A percentile compares a stretch with the other conserved stretches of the same genome.
phyloP scores from a whole-genome alignment of 2,888 invertebrate species.

The Congeria kusceri region DNA sequence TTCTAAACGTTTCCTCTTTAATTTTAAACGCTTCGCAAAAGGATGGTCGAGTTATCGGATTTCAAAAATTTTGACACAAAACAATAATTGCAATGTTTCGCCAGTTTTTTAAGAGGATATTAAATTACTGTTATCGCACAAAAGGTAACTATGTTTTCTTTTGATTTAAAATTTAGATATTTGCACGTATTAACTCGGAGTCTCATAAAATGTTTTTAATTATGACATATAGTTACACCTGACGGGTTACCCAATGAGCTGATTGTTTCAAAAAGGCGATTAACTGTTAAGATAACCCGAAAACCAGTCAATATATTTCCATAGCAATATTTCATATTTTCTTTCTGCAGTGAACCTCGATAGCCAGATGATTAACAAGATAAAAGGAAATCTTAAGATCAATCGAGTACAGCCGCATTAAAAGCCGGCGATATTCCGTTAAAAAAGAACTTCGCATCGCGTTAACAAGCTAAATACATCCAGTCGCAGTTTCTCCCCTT shows the following conservation, averaged over 20 bases:
- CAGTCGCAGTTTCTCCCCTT: conserved; percentile 32
- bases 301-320: conserved; percentile 16
- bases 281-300: conserved; percentile 14
- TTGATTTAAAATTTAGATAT: conserved; percentile 55
- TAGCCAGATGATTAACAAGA: conserved; percentile 1
- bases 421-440: no score
- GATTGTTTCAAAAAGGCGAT: conserved; percentile 31
- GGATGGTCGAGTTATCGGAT: conserved; percentile 41
- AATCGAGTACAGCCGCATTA: background rate
- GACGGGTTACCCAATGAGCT: conserved; percentile 52
- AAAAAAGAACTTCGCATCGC: no score
- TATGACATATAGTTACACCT: conserved; percentile 58
- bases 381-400: background rate
- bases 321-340: conserved; percentile 44
- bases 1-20: conserved; percentile 48
- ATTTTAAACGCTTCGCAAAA: conserved; percentile 42
- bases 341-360: conserved; percentile 10
- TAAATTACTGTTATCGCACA: conserved; percentile 37
- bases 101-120: conserved; percentile 41
- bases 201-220: conserved; percentile 66
- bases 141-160: conserved; percentile 50
- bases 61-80: conserved; percentile 60
- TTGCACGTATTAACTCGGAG: conserved; percentile 45
- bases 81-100: conserved; percentile 64
- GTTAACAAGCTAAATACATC: background rate